Conservation (phyloP, 1,140 invertebrate species). For the Lepidurus apus region DNA sequence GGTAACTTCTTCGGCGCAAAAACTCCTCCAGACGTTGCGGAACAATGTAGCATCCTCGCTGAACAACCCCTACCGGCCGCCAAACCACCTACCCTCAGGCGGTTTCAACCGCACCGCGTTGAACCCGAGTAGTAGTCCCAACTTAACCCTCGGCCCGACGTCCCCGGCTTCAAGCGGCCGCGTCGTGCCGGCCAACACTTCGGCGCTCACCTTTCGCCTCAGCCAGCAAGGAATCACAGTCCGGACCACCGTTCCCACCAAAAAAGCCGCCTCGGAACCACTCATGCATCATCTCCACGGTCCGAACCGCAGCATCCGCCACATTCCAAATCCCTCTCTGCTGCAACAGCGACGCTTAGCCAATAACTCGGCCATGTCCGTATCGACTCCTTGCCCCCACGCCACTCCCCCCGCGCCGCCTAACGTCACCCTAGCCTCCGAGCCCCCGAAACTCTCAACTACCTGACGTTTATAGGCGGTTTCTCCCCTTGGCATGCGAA, state of each 20-base stretch:
- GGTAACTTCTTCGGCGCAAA: background rate
- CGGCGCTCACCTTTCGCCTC: background rate
- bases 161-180: background rate
- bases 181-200: background rate
- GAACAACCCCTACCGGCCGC: background rate
- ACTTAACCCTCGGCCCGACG: background rate
- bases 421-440: background rate
- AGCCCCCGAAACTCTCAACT: background rate
- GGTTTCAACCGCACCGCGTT: background rate
- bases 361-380: background rate
- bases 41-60: background rate
- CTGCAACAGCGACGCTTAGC: background rate
- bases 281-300: background rate
- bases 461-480: background rate
- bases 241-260: background rate
- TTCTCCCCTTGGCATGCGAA: background rate
- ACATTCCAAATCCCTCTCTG: background rate
- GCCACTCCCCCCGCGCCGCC: background rate
- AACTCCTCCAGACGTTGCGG: background rate
- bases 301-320: background rate
- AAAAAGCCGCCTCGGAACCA: background rate
- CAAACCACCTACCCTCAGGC: background rate
- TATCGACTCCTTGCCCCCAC: background rate
- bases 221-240: background rate
- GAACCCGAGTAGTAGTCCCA: background rate